A percentile compares a stretch with the other conserved stretches of the same genome.
Conservation (phyloP, 2,113 vertebrate genomes). For the Orthonyx spaldingii region DNA sequence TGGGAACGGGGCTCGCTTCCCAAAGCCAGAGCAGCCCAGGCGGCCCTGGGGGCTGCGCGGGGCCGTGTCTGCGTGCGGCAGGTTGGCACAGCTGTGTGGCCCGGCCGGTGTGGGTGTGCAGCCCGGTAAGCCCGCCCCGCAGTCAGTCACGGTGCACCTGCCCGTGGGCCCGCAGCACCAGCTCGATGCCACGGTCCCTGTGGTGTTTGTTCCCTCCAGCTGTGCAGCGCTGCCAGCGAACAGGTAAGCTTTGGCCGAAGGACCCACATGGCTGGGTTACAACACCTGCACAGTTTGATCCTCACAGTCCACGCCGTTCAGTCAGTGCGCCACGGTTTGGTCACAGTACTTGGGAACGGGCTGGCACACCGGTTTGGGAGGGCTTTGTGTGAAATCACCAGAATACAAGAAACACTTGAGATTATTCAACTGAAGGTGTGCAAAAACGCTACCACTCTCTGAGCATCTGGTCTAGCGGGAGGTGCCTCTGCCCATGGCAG, state of each 20-base stretch:
- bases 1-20: not conserved
- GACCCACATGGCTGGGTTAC: accelerated
- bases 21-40: not conserved
- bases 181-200: not conserved
- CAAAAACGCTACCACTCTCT: accelerated
- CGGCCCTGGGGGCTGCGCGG: accelerated
- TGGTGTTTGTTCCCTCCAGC: not conserved
- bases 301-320: accelerated
- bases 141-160: not conserved
- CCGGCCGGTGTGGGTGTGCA: accelerated
- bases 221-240: accelerated
- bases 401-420: not conserved
- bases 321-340: accelerated
- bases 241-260: not conserved
- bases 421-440: not conserved
- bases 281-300: accelerated
- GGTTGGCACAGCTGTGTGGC: not conserved
- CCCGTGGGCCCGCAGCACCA: too few relatives aligned
- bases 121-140: not conserved
- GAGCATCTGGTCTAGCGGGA: not conserved
- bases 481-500: not conserved
- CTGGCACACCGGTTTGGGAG: accelerated
- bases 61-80: accelerated
- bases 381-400: not conserved
- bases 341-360: not conserved